phyloP scores from a whole-genome alignment of 2,888 invertebrate species.

The Dermolepida albohirtum region DNA sequence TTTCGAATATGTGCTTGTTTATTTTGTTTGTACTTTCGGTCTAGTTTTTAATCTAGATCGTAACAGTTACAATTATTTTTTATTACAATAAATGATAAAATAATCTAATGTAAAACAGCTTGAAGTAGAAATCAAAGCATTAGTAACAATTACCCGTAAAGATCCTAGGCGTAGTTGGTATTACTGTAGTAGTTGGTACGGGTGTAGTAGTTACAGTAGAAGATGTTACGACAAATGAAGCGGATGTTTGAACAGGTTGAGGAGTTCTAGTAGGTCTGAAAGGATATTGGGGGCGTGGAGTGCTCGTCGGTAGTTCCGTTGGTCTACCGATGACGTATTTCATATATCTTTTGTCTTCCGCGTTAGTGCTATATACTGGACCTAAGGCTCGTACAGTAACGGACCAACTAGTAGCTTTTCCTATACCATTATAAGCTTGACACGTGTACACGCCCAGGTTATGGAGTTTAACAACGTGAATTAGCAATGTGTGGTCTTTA shows the following conservation, averaged over 20 bases:
- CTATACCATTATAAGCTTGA: conserved; percentile 85
- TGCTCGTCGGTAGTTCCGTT: conserved; percentile 58
- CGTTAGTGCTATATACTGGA: conserved; percentile 71
- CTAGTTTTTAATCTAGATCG: too few relatives aligned
- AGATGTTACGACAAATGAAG: conserved; percentile 38
- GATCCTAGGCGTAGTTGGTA: conserved; percentile 32
- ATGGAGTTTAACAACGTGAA: conserved; percentile 76
- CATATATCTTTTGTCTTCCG: conserved; percentile 71
- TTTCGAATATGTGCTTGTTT: too few relatives aligned
- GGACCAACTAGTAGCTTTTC: conserved; percentile 80
- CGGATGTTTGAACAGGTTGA: conserved; percentile 49
- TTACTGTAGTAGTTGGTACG: conserved; percentile 31
- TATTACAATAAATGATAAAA: not conserved
- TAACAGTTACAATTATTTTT: too few relatives aligned
- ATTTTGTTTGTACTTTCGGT: too few relatives aligned
- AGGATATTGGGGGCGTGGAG: conserved; percentile 57
- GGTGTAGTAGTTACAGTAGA: conserved; percentile 24
- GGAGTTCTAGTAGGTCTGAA: conserved; percentile 57
- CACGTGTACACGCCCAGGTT: conserved; percentile 90
- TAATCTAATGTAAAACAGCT: conserved; percentile 3
- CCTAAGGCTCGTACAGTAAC: conserved; percentile 79
- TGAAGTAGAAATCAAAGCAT: not conserved
- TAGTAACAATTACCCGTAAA: conserved; percentile 41
- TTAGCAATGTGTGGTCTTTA: conserved; percentile 79
- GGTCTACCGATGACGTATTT: conserved; percentile 72